Evolutionary conservation across 2,888 invertebrate genomes (phyloP).

Genomic region (Eustalomyia histrio): DNA sequence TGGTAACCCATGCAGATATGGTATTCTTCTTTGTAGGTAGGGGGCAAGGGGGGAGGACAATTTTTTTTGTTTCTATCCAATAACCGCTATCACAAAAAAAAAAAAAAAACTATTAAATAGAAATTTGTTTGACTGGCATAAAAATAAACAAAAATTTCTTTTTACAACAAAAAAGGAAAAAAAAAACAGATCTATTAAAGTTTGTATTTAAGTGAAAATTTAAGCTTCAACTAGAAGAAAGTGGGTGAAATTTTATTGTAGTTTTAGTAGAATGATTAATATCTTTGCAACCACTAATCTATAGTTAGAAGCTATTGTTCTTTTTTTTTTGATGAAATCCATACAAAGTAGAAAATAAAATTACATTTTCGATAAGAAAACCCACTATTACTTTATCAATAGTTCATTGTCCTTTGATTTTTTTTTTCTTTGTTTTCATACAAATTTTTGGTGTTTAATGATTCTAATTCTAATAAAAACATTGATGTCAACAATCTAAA

Average conservation of each 20-base stretch:
- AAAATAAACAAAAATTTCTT: conserved; percentile 7
- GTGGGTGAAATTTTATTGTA: background rate
- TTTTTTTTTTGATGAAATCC: background rate
- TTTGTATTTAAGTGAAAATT: conserved; percentile 4
- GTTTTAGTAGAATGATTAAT: background rate
- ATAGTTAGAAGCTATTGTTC: background rate
- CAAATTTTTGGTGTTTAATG: background rate
- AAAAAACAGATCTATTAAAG: background rate
- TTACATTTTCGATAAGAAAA: background rate
- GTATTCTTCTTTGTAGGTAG: conserved; percentile 4
- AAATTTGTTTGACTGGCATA: conserved; percentile 6
- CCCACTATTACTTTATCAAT: conserved; percentile 52
- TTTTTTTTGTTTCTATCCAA: conserved; percentile 37
- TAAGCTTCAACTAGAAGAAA: background rate
- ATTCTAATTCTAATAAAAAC: no score
- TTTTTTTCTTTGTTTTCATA: background rate
- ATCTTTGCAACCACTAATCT: background rate
- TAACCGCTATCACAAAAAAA: conserved; percentile 41
- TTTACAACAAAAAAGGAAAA: background rate
- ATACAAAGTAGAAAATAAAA: background rate
- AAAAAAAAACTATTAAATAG: conserved; percentile 10
- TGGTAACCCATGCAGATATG: background rate
- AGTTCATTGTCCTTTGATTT: conserved; percentile 48
- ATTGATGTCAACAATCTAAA: no score
- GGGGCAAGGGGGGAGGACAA: background rate